phyloP scores from a whole-genome alignment of 2,113 vertebrate genomes.

The Talpa occidentalis region DNA sequence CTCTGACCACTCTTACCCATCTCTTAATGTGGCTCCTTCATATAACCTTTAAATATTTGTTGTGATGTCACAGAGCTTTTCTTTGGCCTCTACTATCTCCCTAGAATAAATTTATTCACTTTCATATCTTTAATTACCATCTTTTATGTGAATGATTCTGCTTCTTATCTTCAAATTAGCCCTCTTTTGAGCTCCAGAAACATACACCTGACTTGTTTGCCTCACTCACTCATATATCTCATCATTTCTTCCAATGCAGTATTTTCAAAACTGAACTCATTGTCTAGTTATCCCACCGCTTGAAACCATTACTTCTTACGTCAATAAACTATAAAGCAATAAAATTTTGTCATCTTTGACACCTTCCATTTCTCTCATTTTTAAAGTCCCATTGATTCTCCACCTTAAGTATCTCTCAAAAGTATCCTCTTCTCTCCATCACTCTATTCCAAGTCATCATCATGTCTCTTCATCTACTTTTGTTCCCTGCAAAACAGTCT shows the following conservation, averaged over 20 bases:
- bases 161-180: not conserved
- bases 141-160: not conserved
- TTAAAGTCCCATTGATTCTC: not conserved
- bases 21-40: not conserved
- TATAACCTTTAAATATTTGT: conserved; percentile 27
- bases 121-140: not conserved
- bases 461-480: not conserved
- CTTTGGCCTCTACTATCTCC: not conserved
- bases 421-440: not conserved
- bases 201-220: not conserved
- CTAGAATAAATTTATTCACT: conserved; percentile 31
- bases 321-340: not conserved
- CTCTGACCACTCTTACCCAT: not conserved
- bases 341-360: conserved; percentile 38
- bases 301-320: conserved; percentile 19
- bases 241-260: not conserved
- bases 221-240: not conserved
- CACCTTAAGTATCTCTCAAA: conserved; percentile 12
- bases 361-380: not conserved
- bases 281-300: not conserved
- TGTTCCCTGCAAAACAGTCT: not conserved
- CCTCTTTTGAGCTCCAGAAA: not conserved
- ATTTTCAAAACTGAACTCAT: conserved; percentile 42
- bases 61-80: conserved; percentile 1
- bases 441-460: not conserved